These are phyloP conservation scores for Cataglyphis cursor DNA, from an alignment of 2,888 invertebrate genomes.

Conservation along the genomic window DNA sequence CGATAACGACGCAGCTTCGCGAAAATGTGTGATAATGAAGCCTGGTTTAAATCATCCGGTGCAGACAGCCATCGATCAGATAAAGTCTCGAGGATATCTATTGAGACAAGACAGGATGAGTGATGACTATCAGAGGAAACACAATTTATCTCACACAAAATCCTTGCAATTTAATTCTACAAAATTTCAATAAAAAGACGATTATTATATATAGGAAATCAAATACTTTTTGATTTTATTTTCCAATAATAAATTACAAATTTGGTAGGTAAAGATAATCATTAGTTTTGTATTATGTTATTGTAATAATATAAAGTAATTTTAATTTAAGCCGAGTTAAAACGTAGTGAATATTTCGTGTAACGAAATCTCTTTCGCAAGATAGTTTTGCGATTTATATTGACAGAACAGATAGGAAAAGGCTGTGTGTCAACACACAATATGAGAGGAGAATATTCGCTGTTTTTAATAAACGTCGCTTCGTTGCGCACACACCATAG, in stretches of 20 bases:
- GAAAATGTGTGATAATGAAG: constrained; percentile 37
- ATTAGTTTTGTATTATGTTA: neutral
- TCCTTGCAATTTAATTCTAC: neutral
- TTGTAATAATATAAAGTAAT: neutral
- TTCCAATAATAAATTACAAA: neutral
- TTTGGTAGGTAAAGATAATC: neutral
- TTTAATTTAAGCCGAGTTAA: neutral
- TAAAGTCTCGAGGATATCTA: constrained; percentile 8
- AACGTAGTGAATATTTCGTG: neutral
- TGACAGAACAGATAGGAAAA: neutral
- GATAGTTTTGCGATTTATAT: constrained; percentile 3
- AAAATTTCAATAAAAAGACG: neutral
- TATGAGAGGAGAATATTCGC: neutral
- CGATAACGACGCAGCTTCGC: constrained; percentile 9
- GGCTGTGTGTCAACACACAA: constrained; percentile 4
- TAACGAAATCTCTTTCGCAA: neutral
- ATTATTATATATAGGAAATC: neutral
- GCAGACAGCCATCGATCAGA: constrained; percentile 38
- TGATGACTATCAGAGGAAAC: constrained; percentile 15
- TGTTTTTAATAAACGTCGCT: constrained; percentile 48
- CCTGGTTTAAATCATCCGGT: constrained; percentile 41
- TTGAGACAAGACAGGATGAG: constrained; percentile 30
- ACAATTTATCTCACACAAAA: neutral
- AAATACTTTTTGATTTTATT: neutral
- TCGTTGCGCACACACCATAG: constrained; percentile 3